phyloP scores from a whole-genome alignment of 2,888 invertebrate genomes.

The Sesamia inferens region DNA sequence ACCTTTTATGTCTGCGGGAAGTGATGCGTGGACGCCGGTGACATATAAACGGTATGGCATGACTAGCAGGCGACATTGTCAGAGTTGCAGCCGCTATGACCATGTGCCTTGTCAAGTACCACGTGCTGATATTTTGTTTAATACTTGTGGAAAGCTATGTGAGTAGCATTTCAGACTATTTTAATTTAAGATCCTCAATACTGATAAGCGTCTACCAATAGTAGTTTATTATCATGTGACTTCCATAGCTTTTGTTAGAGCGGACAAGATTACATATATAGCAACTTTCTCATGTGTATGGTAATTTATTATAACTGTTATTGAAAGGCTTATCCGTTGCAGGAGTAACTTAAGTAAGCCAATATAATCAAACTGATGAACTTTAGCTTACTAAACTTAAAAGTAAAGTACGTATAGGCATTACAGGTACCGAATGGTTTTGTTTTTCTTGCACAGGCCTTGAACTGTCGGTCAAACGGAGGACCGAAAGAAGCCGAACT shows the following conservation, averaged over 20 bases:
- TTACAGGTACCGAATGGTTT: not conserved
- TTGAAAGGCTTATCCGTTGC: not conserved
- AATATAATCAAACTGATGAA: not conserved
- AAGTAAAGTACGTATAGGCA: not conserved
- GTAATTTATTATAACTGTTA: not conserved
- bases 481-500: slow-evolving; percentile 90
- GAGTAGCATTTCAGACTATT: slow-evolving; percentile 64
- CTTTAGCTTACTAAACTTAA: not conserved
- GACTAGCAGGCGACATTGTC: slow-evolving; percentile 65
- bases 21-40: slow-evolving; percentile 74
- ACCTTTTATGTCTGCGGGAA: slow-evolving; percentile 53
- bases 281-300: not conserved
- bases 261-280: not conserved
- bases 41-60: slow-evolving; percentile 67
- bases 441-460: slow-evolving; percentile 73
- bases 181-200: not conserved
- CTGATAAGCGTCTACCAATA: not conserved
- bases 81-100: slow-evolving; percentile 60
- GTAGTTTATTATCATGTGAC: not conserved
- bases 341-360: not conserved
- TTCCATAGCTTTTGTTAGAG: not conserved
- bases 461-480: slow-evolving; percentile 91
- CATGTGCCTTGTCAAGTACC: slow-evolving; percentile 73
- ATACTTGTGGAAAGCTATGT: slow-evolving; percentile 72
- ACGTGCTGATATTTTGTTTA: slow-evolving; percentile 70